Base-by-base conservation (phyloP, 1,140 invertebrate species). In the Subanguina moxae region DNA sequence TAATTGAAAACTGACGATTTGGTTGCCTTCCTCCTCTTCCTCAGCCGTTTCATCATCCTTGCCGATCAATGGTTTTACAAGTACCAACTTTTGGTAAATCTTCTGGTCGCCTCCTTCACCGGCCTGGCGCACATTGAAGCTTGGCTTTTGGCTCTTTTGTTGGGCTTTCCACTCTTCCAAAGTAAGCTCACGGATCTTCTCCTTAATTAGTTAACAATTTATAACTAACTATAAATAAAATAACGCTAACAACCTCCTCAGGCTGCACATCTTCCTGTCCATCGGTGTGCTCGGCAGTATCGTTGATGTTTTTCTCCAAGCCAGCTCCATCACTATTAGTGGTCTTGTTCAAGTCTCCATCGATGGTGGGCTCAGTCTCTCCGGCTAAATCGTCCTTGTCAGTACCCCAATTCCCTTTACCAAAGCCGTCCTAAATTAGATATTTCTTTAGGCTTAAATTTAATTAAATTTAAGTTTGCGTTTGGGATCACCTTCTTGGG, bases 131-230 rank as follows among this genome's bases (percentile, higher is more conserved):
- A 62, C 57, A 15, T 72, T 72, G 57, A 72, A 72, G 15, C 30
- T 52, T 19, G 19, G 32, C 17, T 68, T 67, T 23, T 21, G 64
- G 25, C 13, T 21, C 21, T 66, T 28, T 9, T 72, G 74, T 27
- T 75, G 74, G n/a, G 74, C 72, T 62, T 75, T 72, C 71, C 71
- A 72, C 62, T 72, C 71, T n/a, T 69, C 45, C 25, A 72, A 56
- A 48, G 71, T 75, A 21, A 72, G 23, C 27, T 57, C 56, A 32
- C 25, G 43, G 7, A 63, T 32, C 45, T 67, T 25, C 27, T 75
- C 64, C 27, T n/a, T n/a, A n/a, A n/a, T n/a, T n/a, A n/a, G n/a
- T n/a, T n/a, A n/a, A n/a, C n/a, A n/a, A n/a, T n/a, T n/a, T n/a
- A n/a, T n/a, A n/a, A n/a, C n/a, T 45, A 45, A n/a, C 43, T 45